Evolutionary conservation across 2,797 vertebrate genomes (phyloP).

Genomic region (Tapirus indicus): DNA sequence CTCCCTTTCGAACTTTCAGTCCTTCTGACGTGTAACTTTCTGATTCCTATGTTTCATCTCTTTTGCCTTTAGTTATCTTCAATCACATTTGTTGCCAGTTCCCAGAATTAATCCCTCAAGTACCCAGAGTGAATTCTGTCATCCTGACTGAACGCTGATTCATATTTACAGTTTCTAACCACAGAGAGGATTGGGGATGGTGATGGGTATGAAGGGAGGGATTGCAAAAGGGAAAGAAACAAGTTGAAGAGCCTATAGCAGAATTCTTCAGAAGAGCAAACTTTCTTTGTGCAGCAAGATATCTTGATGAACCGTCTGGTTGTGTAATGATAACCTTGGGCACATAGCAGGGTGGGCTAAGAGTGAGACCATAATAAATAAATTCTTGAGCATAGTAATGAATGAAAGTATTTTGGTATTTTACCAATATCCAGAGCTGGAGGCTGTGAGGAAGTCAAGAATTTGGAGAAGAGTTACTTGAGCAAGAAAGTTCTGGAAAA

Average conservation of each 20-base stretch:
- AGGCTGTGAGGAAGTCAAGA: neutral
- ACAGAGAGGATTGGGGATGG: neutral
- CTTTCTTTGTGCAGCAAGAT: neutral
- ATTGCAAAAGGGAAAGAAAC: neutral
- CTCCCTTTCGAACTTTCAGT: neutral
- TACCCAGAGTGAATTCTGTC: neutral
- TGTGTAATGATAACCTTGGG: neutral
- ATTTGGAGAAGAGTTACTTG: neutral
- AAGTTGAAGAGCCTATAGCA: neutral
- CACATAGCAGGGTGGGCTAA: neutral
- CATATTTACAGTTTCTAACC: neutral
- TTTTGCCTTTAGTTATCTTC: neutral
- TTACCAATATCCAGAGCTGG: neutral
- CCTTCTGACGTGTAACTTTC: neutral
- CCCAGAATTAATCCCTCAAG: neutral
- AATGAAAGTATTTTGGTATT: neutral
- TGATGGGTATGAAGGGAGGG: neutral
- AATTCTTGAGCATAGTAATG: neutral
- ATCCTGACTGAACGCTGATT: neutral
- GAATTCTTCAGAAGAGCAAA: neutral
- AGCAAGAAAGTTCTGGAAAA: neutral
- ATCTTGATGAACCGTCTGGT: neutral
- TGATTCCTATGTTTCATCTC: neutral
- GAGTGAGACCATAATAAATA: neutral
- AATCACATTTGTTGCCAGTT: neutral